Percentiles rank a stretch among this genome's conserved stretches.
Conservation (phyloP, 2,113 vertebrate genomes). For the Neofelis nebulosa region DNA sequence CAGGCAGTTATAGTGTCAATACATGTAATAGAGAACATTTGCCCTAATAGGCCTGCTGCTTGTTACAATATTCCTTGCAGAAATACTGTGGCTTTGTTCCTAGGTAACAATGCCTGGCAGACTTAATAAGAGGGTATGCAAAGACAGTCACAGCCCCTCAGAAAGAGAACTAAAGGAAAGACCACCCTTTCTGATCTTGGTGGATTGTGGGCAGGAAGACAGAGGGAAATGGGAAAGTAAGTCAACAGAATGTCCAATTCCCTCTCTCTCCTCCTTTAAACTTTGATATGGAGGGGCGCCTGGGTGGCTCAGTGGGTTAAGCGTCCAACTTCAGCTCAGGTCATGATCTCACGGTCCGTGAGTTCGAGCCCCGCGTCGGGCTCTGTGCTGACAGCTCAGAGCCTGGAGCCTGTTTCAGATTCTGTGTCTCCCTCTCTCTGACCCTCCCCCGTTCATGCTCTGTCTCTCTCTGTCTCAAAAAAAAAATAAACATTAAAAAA, state of each 20-base stretch:
- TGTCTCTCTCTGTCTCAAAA: too few species aligned
- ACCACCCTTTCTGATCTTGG: background rate
- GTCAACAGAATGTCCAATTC: background rate
- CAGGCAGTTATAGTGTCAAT: background rate
- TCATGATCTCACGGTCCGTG: too few species aligned
- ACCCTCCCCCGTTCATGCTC: too few species aligned
- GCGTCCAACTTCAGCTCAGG: too few species aligned
- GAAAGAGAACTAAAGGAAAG: background rate
- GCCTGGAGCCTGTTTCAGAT: too few species aligned
- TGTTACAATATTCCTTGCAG: background rate
- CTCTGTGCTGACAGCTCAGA: too few species aligned
- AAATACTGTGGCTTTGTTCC: background rate
- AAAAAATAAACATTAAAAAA: too few species aligned
- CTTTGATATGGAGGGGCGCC: background rate
- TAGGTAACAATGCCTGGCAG: background rate
- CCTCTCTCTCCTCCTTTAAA: background rate
- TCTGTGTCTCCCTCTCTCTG: too few species aligned
- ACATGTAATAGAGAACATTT: background rate
- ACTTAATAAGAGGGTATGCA: background rate
- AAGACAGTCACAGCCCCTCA: background rate
- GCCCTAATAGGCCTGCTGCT: background rate
- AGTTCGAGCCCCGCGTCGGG: too few species aligned
- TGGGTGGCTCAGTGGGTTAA: too few species aligned
- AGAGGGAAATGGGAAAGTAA: background rate
- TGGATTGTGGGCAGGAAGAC: background rate